Evolutionary conservation across 2,797 vertebrate species (phyloP), one percentile per base, ranked within the genome.

Genomic region (Hydrophis major): DNA sequence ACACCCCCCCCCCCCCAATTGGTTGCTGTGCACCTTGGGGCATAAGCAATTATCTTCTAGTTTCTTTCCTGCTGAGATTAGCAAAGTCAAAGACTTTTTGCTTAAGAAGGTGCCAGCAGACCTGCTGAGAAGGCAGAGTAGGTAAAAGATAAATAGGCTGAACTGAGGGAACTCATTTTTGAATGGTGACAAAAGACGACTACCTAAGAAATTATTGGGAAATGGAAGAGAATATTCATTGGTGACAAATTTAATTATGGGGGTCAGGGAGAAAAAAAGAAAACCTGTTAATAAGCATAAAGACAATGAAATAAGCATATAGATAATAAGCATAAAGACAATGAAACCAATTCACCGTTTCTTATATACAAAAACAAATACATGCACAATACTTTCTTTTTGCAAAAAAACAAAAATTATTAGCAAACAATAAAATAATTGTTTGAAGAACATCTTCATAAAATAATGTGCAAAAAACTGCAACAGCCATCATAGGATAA

Each of bases 41-140:
- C 83, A 74, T 37, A 74, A 74, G 60, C 92, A 93, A 88, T 93
- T 93, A 93, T 74, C 83, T 93, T 90, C 28, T 86, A 74, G 61
- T 90, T 90, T 90, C 20, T 59, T 87, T 69, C 92, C 92, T 90
- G 89, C 83, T 90, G 83, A 90, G 83, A 90, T 90, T 86, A 87
- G 60, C 83, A 88, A 93, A 87, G 92, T 89, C 47, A n/a, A 89
- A 78, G 66, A 55, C 16, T 53, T 91, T 88, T 87, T 89, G 50
- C 25, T 91, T 86, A 91, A 32, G 57, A 91, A 83, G 42, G 22
- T 93, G 66, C 37, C 90, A 42, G 57, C 56, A 86, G 25, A 63
- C 87, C 57, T 86, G 57, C 57, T 91, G 87, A 91, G 66, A 91
- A 86, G 87, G 69, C 50, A 90, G 53, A 78, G 14, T 16, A 91